Percentiles rank a stretch among this genome's conserved stretches.
Conservation (phyloP, 2,888 invertebrate genomes). For the Acleris sparsana region DNA sequence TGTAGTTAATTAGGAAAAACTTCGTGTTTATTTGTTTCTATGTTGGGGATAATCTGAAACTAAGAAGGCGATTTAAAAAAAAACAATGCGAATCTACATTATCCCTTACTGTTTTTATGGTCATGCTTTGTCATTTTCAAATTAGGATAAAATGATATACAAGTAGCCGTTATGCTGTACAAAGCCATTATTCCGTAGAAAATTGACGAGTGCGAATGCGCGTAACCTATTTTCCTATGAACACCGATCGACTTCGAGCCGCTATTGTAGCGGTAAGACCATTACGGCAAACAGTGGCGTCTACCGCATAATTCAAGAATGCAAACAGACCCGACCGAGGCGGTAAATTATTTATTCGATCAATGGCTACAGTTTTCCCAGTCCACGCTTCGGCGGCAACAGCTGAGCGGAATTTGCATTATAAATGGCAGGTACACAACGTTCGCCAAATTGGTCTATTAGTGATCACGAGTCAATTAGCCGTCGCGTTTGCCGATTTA, state of each 20-base stretch:
- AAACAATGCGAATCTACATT: too few relatives aligned
- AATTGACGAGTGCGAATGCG: not conserved
- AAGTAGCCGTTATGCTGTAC: too few relatives aligned
- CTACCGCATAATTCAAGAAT: conserved; percentile 47
- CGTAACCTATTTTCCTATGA: conserved; percentile 8
- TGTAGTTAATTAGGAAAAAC: too few relatives aligned
- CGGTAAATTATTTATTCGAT: conserved; percentile 52
- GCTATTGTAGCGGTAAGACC: conserved; percentile 8
- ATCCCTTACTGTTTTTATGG: too few relatives aligned
- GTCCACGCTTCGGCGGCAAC: conserved; percentile 46
- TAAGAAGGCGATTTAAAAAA: too few relatives aligned
- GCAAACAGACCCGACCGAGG: conserved; percentile 37
- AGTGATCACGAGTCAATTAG: conserved; percentile 59
- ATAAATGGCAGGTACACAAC: conserved; percentile 57
- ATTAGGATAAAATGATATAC: too few relatives aligned
- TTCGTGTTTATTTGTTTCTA: too few relatives aligned
- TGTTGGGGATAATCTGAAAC: too few relatives aligned
- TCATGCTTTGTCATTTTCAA: too few relatives aligned
- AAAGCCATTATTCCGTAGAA: not conserved
- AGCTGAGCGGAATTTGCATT: conserved; percentile 64
- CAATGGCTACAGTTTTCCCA: conserved; percentile 42
- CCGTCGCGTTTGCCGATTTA: conserved; percentile 51
- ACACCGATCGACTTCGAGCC: conserved; percentile 1
- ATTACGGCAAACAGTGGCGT: conserved; percentile 36
- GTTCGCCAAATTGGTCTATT: conserved; percentile 46